These are phyloP conservation scores for Piprites chloris DNA, from an alignment of 2,113 vertebrate genomes.

Conservation along the genomic window DNA sequence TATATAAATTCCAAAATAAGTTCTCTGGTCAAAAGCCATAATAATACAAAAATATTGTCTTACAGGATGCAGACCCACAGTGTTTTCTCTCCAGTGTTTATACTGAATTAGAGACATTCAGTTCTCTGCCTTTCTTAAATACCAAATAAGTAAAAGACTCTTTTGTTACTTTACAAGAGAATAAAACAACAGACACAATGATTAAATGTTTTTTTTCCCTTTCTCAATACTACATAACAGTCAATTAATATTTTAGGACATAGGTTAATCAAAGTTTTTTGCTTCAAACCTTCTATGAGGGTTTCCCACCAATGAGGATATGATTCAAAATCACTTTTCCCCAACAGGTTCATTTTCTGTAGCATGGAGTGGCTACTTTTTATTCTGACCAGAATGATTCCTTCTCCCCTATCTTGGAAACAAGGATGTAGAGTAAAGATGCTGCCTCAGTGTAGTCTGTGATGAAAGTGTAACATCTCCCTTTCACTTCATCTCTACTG, in stretches of 20 bases:
- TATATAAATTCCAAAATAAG: slow-evolving; percentile 39
- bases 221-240: background rate
- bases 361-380: background rate
- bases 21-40: slow-evolving; percentile 48
- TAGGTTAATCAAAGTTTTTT: background rate
- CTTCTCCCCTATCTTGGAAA: background rate
- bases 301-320: rapidly evolving
- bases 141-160: background rate
- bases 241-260: background rate
- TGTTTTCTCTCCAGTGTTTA: slow-evolving; percentile 2
- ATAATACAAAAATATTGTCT: slow-evolving; percentile 17
- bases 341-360: background rate
- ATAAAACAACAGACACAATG: background rate
- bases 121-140: slow-evolving; percentile 27
- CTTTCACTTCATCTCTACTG: background rate
- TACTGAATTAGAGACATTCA: background rate
- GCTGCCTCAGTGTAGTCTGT: background rate
- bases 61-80: background rate
- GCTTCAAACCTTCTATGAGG: background rate
- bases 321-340: background rate
- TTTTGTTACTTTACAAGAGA: background rate
- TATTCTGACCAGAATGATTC: background rate
- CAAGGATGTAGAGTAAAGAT: background rate
- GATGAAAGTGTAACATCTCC: background rate
- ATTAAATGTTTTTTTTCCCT: background rate